Evolutionary conservation across 2,888 invertebrate genomes (phyloP).

Genomic region (Andrena dorsata): DNA sequence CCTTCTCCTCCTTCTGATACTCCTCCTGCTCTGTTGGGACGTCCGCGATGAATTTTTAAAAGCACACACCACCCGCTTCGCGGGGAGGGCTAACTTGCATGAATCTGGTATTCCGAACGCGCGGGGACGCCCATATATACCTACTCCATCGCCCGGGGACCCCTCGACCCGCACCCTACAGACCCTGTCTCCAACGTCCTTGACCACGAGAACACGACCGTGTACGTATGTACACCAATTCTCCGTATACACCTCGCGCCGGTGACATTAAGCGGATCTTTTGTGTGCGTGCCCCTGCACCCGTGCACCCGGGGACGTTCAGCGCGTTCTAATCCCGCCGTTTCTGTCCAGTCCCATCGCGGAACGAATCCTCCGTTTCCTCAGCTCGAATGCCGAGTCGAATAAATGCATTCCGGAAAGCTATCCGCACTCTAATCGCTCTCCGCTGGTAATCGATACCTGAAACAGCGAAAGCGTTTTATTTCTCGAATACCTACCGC

Average conservation of each 20-base stretch:
- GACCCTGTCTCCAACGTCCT: slow-evolving; percentile 68
- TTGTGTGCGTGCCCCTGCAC: slow-evolving; percentile 38
- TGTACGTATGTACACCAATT: slow-evolving; percentile 46
- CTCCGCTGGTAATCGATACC: too few relatives aligned
- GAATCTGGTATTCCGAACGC: slow-evolving; percentile 84
- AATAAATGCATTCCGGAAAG: neutral
- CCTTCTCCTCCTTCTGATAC: slow-evolving; percentile 5
- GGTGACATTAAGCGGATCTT: slow-evolving; percentile 27
- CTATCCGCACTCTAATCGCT: neutral
- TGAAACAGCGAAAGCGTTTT: too few relatives aligned
- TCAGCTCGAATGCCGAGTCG: too few relatives aligned
- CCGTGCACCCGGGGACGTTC: slow-evolving; percentile 1
- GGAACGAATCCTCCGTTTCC: neutral
- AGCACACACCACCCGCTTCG: slow-evolving; percentile 67
- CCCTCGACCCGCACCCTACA: slow-evolving; percentile 70
- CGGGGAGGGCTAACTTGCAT: slow-evolving; percentile 77
- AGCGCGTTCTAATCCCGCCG: neutral
- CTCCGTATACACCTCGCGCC: slow-evolving; percentile 23
- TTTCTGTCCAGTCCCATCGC: neutral
- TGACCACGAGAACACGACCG: slow-evolving; percentile 64
- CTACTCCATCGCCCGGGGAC: slow-evolving; percentile 69
- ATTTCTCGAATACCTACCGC: too few relatives aligned
- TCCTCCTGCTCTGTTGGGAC: slow-evolving; percentile 3
- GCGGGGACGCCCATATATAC: slow-evolving; percentile 84
- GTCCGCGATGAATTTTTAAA: slow-evolving; percentile 68